Evolutionary conservation across 2,888 invertebrate genomes (phyloP).

Genomic region (Thereva unica): DNA sequence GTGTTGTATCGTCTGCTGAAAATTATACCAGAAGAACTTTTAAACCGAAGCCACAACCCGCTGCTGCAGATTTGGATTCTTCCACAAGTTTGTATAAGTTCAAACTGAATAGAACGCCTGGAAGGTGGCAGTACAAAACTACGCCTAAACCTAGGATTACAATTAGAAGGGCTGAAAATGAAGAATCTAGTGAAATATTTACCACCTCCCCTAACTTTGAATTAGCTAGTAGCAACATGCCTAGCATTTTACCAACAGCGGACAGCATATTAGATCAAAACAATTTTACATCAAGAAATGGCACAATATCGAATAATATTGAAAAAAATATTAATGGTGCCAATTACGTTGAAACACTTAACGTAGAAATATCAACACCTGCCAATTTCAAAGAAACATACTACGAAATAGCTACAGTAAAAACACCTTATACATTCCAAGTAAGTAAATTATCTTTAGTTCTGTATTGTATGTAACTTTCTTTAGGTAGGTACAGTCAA

Average conservation of each 20-base stretch:
- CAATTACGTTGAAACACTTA: constrained; percentile 74
- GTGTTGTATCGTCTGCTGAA: constrained; percentile 45
- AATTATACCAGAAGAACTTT: constrained; percentile 65
- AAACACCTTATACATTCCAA: constrained; percentile 88
- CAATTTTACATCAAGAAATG: constrained; percentile 70
- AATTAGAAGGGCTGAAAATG: constrained; percentile 68
- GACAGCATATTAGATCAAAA: constrained; percentile 64
- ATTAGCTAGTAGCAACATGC: constrained; percentile 48
- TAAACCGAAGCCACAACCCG: constrained; percentile 68
- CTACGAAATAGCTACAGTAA: constrained; percentile 87
- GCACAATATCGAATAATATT: constrained; percentile 65
- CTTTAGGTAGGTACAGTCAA: constrained; percentile 81
- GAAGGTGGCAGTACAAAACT: constrained; percentile 90
- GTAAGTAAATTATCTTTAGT: constrained; percentile 58
- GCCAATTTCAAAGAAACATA: constrained; percentile 83
- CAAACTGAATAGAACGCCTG: constrained; percentile 79
- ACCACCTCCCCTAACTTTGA: constrained; percentile 47
- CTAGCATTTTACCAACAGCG: constrained; percentile 52
- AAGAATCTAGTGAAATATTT: constrained; percentile 52
- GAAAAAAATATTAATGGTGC: constrained; percentile 66
- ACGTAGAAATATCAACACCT: constrained; percentile 86
- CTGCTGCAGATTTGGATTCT: constrained; percentile 62
- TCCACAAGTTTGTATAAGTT: constrained; percentile 76
- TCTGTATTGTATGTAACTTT: constrained; percentile 18
- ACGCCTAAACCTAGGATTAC: constrained; percentile 84